phyloP scores from a whole-genome alignment of 2,888 invertebrate genomes.

The Lucinisca nassula region DNA sequence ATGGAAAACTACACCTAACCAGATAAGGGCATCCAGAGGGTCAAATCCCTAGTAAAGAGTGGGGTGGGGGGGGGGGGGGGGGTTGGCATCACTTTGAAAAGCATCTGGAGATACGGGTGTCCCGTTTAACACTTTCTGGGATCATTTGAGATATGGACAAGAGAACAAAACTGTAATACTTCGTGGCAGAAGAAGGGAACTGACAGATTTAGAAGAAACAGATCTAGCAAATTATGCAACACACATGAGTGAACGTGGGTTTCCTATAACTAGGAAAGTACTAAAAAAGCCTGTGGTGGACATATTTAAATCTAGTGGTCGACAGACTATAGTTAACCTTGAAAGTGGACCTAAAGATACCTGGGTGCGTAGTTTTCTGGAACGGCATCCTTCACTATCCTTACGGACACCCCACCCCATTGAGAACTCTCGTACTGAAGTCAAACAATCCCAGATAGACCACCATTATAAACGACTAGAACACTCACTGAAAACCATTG shows the following conservation, averaged over 20 bases:
- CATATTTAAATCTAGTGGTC: constrained; percentile 2
- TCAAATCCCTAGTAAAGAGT: neutral
- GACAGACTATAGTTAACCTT: too few species aligned
- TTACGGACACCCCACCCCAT: neutral
- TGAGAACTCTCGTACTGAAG: neutral
- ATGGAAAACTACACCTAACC: neutral
- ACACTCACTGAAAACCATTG: neutral
- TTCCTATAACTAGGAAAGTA: constrained; percentile 9
- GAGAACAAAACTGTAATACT: neutral
- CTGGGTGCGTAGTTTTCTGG: neutral
- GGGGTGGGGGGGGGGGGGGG: too few species aligned
- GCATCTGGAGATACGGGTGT: neutral
- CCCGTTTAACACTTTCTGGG: neutral
- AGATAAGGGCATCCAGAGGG: neutral
- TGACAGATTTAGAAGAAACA: neutral
- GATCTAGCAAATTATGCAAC: too few species aligned
- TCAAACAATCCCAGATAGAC: neutral
- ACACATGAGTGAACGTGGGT: constrained; percentile 16
- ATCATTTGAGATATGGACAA: too few species aligned
- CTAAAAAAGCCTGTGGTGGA: neutral
- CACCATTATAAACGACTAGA: neutral
- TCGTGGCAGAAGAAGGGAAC: neutral
- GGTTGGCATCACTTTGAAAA: neutral
- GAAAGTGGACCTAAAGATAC: too few species aligned
- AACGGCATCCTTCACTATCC: neutral